A percentile compares a stretch with the other conserved stretches of the same genome.
phyloP scores from a whole-genome alignment of 2,113 vertebrate species.

The Egretta garzetta region DNA sequence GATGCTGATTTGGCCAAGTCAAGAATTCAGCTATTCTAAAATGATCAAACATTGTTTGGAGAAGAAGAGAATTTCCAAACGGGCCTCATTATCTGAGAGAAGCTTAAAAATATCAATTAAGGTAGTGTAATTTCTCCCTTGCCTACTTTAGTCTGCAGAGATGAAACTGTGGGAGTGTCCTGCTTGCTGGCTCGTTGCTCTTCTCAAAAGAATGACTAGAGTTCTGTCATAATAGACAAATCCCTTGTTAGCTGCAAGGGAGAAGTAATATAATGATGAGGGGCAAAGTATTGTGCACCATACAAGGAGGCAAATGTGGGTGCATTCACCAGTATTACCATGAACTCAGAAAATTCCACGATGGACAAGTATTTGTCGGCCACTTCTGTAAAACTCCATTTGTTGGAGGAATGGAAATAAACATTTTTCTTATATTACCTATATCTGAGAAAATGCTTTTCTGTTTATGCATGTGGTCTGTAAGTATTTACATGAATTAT shows the following conservation, averaged over 20 bases:
- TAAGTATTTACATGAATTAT: not conserved
- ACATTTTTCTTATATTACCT: not conserved
- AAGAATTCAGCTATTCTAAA: constrained; percentile 67
- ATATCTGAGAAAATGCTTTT: not conserved
- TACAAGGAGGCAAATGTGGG: not conserved
- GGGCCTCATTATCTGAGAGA: constrained; percentile 81
- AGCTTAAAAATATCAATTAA: constrained; percentile 79
- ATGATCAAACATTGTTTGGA: constrained; percentile 66
- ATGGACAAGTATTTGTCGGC: not conserved
- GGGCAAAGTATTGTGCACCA: constrained; percentile 40
- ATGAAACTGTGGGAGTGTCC: constrained; percentile 77
- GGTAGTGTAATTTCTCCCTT: constrained; percentile 80
- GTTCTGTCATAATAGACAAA: constrained; percentile 37
- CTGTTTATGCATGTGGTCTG: not conserved
- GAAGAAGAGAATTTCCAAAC: constrained; percentile 69
- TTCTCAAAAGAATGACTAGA: constrained; percentile 53
- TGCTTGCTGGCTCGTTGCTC: constrained; percentile 21
- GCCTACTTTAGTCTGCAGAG: constrained; percentile 79
- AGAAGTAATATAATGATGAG: constrained; percentile 68
- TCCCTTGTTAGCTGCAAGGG: constrained; percentile 70
- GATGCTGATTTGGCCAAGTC: constrained; percentile 69
- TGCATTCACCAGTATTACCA: not conserved
- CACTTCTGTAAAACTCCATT: not conserved
- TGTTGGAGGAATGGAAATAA: not conserved
- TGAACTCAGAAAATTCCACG: not conserved